Percentiles rank a stretch among this genome's conserved stretches.
phyloP scores from a whole-genome alignment of 2,888 invertebrate species.

The Chouioia cunea region DNA sequence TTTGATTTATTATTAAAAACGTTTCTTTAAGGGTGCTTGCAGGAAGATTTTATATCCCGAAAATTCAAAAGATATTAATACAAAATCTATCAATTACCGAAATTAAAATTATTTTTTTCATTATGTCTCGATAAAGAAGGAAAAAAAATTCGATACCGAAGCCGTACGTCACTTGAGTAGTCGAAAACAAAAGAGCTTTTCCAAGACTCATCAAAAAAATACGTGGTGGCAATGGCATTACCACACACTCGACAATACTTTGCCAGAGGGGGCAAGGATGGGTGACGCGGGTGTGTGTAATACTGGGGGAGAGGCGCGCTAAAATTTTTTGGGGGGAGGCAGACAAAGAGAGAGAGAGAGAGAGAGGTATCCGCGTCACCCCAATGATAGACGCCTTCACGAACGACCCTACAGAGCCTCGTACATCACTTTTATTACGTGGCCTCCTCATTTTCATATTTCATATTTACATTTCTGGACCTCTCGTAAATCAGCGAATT shows the following conservation, averaged over 20 bases:
- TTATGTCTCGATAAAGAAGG: too few species aligned
- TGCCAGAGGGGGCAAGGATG: background rate
- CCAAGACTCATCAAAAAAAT: constrained; percentile 24
- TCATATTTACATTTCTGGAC: constrained; percentile 68
- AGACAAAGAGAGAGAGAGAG: constrained; percentile 53
- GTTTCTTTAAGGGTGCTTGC: too few species aligned
- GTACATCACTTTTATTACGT: constrained; percentile 71
- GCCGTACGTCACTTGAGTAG: constrained; percentile 20
- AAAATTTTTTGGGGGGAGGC: constrained; percentile 25
- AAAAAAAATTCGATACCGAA: background rate
- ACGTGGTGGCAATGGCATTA: constrained; percentile 4
- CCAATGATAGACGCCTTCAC: constrained; percentile 70
- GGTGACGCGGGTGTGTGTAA: constrained; percentile 32
- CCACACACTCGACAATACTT: constrained; percentile 19
- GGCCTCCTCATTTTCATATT: constrained; percentile 69
- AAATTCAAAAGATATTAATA: too few species aligned
- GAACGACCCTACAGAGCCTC: constrained; percentile 71
- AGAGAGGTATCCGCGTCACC: constrained; percentile 65
- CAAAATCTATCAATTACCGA: too few species aligned
- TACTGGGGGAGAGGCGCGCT: constrained; percentile 18
- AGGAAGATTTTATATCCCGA: too few species aligned
- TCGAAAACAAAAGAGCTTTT: constrained; percentile 23
- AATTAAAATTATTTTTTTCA: too few species aligned
- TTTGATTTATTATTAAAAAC: too few species aligned
- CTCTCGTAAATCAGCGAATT: constrained; percentile 66